A percentile compares a stretch with the other conserved stretches of the same genome.
Conservation (phyloP, 2,888 invertebrate genomes). For the Leucoma salicis region DNA sequence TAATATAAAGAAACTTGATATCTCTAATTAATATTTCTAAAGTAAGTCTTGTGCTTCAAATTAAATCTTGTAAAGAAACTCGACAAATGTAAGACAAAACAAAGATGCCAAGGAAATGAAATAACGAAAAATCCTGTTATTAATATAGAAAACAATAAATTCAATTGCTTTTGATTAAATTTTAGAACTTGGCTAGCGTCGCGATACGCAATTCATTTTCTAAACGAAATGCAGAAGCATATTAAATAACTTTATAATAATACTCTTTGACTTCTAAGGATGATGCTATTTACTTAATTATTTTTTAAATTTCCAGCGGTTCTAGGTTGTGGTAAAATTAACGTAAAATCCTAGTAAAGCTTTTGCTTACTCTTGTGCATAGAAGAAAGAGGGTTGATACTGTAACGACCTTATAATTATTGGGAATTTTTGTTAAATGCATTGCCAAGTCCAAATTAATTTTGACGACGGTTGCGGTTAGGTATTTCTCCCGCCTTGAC, state of each 20-base stretch:
- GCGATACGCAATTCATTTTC: constrained; percentile 26
- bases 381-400: too few relatives aligned
- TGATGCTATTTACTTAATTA: too few relatives aligned
- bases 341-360: too few relatives aligned
- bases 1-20: background rate
- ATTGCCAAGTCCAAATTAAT: too few relatives aligned
- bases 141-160: constrained; percentile 29
- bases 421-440: too few relatives aligned
- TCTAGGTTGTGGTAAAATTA: too few relatives aligned
- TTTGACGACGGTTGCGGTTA: too few relatives aligned
- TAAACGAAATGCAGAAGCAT: constrained; percentile 28
- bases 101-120: background rate
- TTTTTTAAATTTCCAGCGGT: too few relatives aligned
- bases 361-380: too few relatives aligned
- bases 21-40: background rate
- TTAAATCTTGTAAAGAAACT: background rate
- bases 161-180: constrained; percentile 32
- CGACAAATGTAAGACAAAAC: background rate
- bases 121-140: constrained; percentile 19
- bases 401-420: too few relatives aligned
- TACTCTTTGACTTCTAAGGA: too few relatives aligned
- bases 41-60: background rate
- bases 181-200: constrained; percentile 25
- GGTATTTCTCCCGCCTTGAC: too few relatives aligned
- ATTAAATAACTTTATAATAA: constrained; percentile 26